A percentile compares a stretch with the other conserved stretches of the same genome.
phyloP scores from a whole-genome alignment of 2,797 vertebrate species.

The Sorex maritimensis region DNA sequence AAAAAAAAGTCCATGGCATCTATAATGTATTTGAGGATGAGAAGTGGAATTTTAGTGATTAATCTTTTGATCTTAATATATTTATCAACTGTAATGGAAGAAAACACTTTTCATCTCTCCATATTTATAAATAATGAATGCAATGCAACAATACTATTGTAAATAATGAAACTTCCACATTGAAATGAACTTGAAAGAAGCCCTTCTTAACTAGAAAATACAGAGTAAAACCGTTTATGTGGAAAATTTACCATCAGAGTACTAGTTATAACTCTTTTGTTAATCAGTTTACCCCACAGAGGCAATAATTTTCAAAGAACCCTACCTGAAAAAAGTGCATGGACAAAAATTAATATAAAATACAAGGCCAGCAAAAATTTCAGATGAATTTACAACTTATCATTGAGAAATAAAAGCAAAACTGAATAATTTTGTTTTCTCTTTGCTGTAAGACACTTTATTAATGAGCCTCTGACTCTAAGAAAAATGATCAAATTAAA shows the following conservation, averaged over 20 bases:
- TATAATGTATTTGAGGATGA: conserved; percentile 37
- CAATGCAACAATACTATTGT: background rate
- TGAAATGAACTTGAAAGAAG: conserved; percentile 4
- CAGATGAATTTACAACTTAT: background rate
- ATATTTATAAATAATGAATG: conserved; percentile 56
- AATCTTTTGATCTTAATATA: conserved; percentile 55
- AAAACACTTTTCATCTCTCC: conserved; percentile 21
- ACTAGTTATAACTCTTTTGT: conserved; percentile 20
- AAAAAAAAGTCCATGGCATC: background rate
- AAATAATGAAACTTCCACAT: conserved; percentile 53
- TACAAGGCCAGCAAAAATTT: conserved; percentile 18
- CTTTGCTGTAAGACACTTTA: conserved; percentile 26
- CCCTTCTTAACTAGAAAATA: conserved; percentile 6
- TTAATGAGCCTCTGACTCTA: conserved; percentile 11
- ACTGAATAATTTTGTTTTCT: conserved; percentile 41
- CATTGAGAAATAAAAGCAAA: conserved; percentile 25
- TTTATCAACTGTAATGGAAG: background rate
- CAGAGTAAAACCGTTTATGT: background rate
- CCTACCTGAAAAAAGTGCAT: background rate
- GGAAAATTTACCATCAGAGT: background rate
- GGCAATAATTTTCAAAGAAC: conserved; percentile 13
- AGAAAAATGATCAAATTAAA: background rate
- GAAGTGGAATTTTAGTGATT: background rate
- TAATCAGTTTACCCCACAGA: background rate
- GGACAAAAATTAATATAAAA: background rate